Conservation (phyloP, 2,797 vertebrate genomes). For the Danio aesculapii region DNA sequence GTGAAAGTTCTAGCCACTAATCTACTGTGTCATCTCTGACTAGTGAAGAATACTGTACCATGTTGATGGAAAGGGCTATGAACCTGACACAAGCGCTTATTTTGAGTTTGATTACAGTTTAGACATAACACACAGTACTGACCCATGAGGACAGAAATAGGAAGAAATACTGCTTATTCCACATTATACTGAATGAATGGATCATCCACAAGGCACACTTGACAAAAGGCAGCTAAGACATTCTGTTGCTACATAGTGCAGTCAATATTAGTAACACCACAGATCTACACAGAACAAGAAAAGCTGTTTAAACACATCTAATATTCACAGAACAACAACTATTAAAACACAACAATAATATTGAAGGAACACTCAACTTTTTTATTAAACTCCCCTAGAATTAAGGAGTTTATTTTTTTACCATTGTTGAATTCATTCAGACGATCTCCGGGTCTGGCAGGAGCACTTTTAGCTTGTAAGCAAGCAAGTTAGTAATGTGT, state of each 20-base stretch:
- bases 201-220: conserved; percentile 2
- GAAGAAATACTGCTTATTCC: neutral
- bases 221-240: neutral
- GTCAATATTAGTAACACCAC: neutral
- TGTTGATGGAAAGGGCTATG: neutral
- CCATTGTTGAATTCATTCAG: too few species aligned
- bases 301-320: neutral
- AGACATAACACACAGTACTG: neutral
- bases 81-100: neutral
- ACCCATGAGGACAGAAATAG: neutral
- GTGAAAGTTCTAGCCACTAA: too few species aligned
- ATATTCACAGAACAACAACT: conserved; percentile 6
- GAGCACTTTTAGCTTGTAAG: too few species aligned
- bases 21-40: too few species aligned
- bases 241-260: neutral
- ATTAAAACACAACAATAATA: too few species aligned
- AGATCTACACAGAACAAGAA: neutral
- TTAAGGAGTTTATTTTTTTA: too few species aligned
- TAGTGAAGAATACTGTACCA: neutral
- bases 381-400: too few species aligned
- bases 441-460: too few species aligned
- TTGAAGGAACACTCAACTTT: too few species aligned
- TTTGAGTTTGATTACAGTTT: neutral
- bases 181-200: neutral
- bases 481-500: too few species aligned